Evolutionary conservation across 2,888 invertebrate genomes (phyloP).

Genomic region (Calameuta filiformis): DNA sequence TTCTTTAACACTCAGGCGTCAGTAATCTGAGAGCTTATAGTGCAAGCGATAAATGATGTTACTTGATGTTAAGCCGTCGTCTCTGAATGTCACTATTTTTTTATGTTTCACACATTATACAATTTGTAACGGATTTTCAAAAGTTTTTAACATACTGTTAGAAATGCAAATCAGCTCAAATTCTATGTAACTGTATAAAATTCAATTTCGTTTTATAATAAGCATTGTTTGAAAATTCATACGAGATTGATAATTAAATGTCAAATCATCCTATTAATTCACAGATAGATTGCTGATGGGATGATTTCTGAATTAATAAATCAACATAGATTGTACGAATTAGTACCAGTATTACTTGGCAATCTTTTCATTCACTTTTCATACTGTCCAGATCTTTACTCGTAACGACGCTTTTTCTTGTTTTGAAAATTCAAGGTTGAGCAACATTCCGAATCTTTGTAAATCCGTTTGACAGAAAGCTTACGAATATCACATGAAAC

Average conservation of each 20-base stretch:
- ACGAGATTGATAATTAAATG: neutral
- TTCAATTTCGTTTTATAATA: neutral
- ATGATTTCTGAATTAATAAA: neutral
- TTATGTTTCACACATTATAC: neutral
- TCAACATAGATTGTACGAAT: neutral
- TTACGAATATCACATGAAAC: constrained; percentile 16
- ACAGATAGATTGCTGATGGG: neutral
- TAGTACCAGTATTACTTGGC: neutral
- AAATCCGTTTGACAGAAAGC: constrained; percentile 5
- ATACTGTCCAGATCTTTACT: neutral
- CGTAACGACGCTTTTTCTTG: neutral
- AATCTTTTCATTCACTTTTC: too few relatives aligned
- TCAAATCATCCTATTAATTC: too few relatives aligned
- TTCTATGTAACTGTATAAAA: neutral
- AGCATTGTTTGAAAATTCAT: neutral
- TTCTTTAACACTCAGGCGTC: constrained; percentile 26
- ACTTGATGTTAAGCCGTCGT: constrained; percentile 41
- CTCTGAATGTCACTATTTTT: constrained; percentile 48
- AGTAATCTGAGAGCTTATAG: constrained; percentile 32
- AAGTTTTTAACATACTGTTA: neutral
- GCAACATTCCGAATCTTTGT: neutral
- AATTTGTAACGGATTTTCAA: neutral
- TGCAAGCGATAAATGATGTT: constrained; percentile 42
- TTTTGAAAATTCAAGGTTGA: neutral
- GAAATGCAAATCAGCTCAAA: neutral